Conservation (phyloP, 2,888 invertebrate species). For the Marronus borbonicus region DNA sequence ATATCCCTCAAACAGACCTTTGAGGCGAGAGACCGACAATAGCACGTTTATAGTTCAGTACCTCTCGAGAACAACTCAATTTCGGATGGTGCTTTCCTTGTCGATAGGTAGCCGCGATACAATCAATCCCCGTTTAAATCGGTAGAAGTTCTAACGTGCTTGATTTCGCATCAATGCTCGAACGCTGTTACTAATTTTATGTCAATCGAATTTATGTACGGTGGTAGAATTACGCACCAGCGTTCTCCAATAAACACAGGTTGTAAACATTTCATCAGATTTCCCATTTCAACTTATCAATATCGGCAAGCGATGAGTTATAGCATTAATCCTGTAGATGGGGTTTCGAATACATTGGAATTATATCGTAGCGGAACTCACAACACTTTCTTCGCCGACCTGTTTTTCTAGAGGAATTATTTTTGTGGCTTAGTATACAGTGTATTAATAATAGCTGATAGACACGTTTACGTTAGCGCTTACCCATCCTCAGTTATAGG, state of each 20-base stretch:
- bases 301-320: neutral
- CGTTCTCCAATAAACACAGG: conserved; percentile 7
- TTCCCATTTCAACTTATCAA: neutral
- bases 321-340: neutral
- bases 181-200: conserved; percentile 18
- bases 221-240: neutral
- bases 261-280: conserved; percentile 8
- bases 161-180: neutral
- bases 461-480: no score
- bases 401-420: no score
- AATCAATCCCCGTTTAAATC: conserved; percentile 8
- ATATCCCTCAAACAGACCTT: conserved; percentile 18
- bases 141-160: conserved; percentile 8
- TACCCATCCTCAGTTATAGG: no score
- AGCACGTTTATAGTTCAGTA: conserved; percentile 22
- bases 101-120: conserved; percentile 3
- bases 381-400: no score
- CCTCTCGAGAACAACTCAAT: conserved; percentile 16
- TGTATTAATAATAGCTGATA: no score
- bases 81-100: neutral
- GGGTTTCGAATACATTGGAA: neutral
- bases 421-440: no score
- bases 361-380: neutral
- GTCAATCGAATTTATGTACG: neutral
- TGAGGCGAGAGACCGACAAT: neutral